Evolutionary conservation across 1,140 invertebrate species (phyloP), one percentile per base, ranked within the genome.

Genomic region (Anastatus disparis): DNA sequence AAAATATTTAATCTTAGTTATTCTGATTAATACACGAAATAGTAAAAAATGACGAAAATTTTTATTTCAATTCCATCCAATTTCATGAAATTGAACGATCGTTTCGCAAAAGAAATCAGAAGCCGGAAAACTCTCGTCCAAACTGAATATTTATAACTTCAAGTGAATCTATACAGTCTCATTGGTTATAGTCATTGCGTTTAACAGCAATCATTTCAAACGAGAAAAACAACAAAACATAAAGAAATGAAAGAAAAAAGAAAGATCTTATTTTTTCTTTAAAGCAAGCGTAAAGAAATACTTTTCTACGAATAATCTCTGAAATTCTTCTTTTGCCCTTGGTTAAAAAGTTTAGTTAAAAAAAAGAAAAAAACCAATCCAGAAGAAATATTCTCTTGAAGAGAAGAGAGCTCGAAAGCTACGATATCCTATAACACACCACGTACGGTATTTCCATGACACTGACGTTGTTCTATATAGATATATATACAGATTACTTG

Each of bases 261-360:
- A 35, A 35, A n/a, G 17, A 9, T 29, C 52, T 27, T n/a, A n/a
- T n/a, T n/a, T n/a, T 3, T 17, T 2, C 29, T n/a, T 4, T n/a
- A n/a, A n/a, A n/a, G n/a, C n/a, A 22, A 27, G 46, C 61, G 61
- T 52, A 38, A 31, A 56, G 55, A 59, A 68, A 68, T 59, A 48
- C 66, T 61, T 62, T 69, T 69, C 66, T 46, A 44, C 66, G 66
- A 69, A 69, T 62, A 62, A 69, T 61, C 46, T 58, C 44, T 24
- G n/a, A 13, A 20, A 20, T 22, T 22, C 31, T 42, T 17, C 29
- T 24, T 9, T 29, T 20, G 13, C 22, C 15, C 31, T 38, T 27
- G 35, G 20, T 12, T 24, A n/a, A n/a, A n/a, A n/a, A n/a, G n/a
- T n/a, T n/a, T n/a, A n/a, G n/a, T n/a, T n/a, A n/a, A n/a, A n/a